Conservation (phyloP, 2,888 invertebrate species). For the Selenia dentaria region DNA sequence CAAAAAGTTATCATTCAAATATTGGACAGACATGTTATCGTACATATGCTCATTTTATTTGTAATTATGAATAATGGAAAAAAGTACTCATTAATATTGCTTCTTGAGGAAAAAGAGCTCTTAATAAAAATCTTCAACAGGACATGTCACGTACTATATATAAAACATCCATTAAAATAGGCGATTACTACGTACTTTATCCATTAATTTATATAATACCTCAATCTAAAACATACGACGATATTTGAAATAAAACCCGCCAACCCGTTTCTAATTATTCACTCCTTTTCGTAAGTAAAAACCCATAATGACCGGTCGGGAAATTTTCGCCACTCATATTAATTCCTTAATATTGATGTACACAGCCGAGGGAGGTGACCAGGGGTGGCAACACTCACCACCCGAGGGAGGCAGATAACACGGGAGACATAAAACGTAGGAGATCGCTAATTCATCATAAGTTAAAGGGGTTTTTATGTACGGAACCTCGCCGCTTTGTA, state of each 20-base stretch:
- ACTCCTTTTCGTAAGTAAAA: slow-evolving; percentile 38
- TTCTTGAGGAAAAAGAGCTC: too few relatives aligned
- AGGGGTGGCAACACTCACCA: slow-evolving; percentile 27
- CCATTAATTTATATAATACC: too few relatives aligned
- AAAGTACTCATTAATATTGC: too few relatives aligned
- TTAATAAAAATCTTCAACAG: too few relatives aligned
- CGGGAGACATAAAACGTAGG: slow-evolving; percentile 82
- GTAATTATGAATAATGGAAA: too few relatives aligned
- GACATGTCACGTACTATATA: too few relatives aligned
- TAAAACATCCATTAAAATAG: too few relatives aligned
- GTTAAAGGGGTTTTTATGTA: slow-evolving; percentile 84
- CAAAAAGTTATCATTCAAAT: too few relatives aligned
- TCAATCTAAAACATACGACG: neutral
- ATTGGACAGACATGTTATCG: too few relatives aligned
- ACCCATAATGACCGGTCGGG: slow-evolving; percentile 47
- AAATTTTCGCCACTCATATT: slow-evolving; percentile 78
- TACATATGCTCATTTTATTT: too few relatives aligned
- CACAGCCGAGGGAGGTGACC: slow-evolving; percentile 37
- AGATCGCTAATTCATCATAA: slow-evolving; percentile 85
- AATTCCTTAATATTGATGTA: slow-evolving; percentile 80
- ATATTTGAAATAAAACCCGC: slow-evolving; percentile 22
- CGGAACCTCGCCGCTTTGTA: slow-evolving; percentile 68
- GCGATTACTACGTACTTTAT: too few relatives aligned
- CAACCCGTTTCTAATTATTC: slow-evolving; percentile 33
- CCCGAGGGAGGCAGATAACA: slow-evolving; percentile 63